These are phyloP conservation scores for Torymus aiolomorphi DNA, from an alignment of 2,888 invertebrate genomes.

Conservation along the genomic window DNA sequence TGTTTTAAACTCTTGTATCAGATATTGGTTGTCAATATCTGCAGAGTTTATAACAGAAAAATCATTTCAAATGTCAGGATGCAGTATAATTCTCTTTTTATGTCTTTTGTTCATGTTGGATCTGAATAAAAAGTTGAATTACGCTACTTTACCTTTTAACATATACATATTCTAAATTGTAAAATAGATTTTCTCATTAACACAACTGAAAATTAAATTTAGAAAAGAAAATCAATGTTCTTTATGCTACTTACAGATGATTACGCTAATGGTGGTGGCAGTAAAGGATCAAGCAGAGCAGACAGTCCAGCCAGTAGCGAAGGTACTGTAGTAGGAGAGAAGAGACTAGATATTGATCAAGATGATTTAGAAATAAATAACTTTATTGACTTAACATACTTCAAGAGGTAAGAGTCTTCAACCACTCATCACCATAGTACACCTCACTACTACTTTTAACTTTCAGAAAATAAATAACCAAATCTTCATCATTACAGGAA, in stretches of 20 bases:
- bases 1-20: conserved; percentile 19
- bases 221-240: not conserved
- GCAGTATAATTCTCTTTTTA: too few species aligned
- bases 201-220: too few species aligned
- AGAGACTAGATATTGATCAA: conserved; percentile 65
- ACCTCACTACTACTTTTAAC: not conserved
- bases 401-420: conserved; percentile 79
- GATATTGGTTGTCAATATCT: conserved; percentile 42
- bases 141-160: too few species aligned
- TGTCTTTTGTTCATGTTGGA: not conserved
- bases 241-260: conserved; percentile 55
- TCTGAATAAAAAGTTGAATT: too few species aligned
- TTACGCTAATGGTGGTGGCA: conserved; percentile 58
- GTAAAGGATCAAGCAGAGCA: conserved; percentile 74
- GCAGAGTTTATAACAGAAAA: conserved; percentile 9
- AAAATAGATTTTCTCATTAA: too few species aligned
- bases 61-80: not conserved
- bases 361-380: conserved; percentile 73
- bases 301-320: conserved; percentile 78
- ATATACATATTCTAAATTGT: too few species aligned
- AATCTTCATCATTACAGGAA: conserved; percentile 75
- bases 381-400: conserved; percentile 82
- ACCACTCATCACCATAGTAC: not conserved
- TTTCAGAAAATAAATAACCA: not conserved
- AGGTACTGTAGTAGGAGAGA: conserved; percentile 71